phyloP scores from a whole-genome alignment of 2,797 vertebrate genomes.

The Melanotaenia maccullochi region DNA sequence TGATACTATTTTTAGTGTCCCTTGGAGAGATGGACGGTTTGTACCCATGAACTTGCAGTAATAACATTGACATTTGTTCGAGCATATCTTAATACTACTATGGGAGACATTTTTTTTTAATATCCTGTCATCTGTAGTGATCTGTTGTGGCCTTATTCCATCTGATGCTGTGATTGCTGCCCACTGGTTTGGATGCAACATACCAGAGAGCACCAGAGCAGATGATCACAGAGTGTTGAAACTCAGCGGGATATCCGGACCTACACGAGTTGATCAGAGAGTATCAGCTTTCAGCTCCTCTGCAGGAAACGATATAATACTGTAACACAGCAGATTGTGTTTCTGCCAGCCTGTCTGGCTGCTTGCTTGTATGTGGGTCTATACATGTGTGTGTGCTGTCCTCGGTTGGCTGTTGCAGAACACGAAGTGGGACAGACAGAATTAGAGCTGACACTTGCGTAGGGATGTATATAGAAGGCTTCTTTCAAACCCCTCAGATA shows the following conservation, averaged over 20 bases:
- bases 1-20: constrained; percentile 39
- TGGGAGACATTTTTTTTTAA: neutral
- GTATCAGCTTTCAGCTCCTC: constrained; percentile 59
- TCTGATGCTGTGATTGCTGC: constrained; percentile 39
- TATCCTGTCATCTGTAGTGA: constrained; percentile 16
- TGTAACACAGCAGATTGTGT: constrained; percentile 46
- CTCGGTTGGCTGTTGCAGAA: constrained; percentile 18
- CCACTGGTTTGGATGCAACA: constrained; percentile 28
- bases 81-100: neutral
- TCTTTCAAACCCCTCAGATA: constrained; percentile 44
- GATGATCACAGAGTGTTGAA: constrained; percentile 56
- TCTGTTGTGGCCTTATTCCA: constrained; percentile 36
- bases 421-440: constrained; percentile 42
- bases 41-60: constrained; percentile 3
- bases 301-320: constrained; percentile 58
- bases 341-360: constrained; percentile 47
- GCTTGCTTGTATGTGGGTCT: constrained; percentile 8
- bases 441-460: constrained; percentile 30
- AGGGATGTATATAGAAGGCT: constrained; percentile 38
- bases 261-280: constrained; percentile 49
- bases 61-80: neutral
- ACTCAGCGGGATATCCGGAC: constrained; percentile 53
- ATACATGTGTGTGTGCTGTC: constrained; percentile 20
- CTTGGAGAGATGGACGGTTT: constrained; percentile 15
- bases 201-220: constrained; percentile 49